Base-by-base conservation (phyloP, 2,888 invertebrate species). In the Nemapogon koenigi region DNA sequence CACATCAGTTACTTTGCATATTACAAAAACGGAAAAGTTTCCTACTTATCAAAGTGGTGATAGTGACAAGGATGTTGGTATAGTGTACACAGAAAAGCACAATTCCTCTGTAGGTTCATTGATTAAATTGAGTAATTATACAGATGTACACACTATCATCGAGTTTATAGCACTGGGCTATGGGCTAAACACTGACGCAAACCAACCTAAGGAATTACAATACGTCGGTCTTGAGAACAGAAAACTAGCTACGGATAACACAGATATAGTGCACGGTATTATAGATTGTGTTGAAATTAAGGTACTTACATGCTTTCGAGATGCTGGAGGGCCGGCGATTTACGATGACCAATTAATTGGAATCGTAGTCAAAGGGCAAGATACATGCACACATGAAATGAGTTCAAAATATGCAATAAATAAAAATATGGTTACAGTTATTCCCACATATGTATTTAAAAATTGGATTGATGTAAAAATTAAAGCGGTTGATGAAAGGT, bases 261-360 rank as follows among this genome's bases (percentile, higher is more conserved):
- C 49, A 36, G 53, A 59, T 14, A 22, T 43, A 36, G 38, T 63
- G 13, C 51, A 41, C 43, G 62, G 54, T 8, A 71, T 55, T 46
- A 57, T 75, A 46, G 76, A 75, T 43, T 78, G 76, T 41, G 52
- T 75, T 16, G 71, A 75, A 37, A 69, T 72, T 1, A 75, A 70
- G 49, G 52, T 66, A n/a, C 40, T 46, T 2, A 67, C 67, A 1
- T 78, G 76, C 50, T 78, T 68, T 44, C 70, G 53, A 53, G 76
- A 78, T 39, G 51, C 53, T 8, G 76, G 76, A 30, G 73, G 75
- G 2, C 73, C 76, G 7, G 59, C 55, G 6, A 50, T 76, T 42
- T 58, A 57, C 42, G 56, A 62, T 38, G 59, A 69, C 45, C 62
- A 71, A 53, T 53, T 78, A 3, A 46, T 71, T 35, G 75, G 76